These are phyloP conservation scores for Cepaea nemoralis DNA, from an alignment of 1,140 invertebrate species.

Conservation along the genomic window DNA sequence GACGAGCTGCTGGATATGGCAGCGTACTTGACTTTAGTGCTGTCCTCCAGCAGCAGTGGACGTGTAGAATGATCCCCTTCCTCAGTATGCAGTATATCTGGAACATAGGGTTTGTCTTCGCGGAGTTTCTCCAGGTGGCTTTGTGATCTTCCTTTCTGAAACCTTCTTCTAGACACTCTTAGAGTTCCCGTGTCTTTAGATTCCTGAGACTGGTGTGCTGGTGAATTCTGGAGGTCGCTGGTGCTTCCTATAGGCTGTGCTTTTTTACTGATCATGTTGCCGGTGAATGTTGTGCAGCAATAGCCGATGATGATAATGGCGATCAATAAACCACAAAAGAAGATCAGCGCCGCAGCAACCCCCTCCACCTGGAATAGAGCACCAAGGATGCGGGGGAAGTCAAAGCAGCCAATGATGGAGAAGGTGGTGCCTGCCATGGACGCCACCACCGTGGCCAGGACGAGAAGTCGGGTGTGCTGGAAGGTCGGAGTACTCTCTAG, in stretches of 20 bases:
- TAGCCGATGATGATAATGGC: background rate
- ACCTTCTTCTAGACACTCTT: background rate
- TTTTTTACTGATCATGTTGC: background rate
- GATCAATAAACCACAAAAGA: constrained; percentile 4
- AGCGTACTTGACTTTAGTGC: background rate
- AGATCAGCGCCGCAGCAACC: constrained; percentile 9
- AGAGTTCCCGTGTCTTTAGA: background rate
- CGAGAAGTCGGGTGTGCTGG: constrained; percentile 18
- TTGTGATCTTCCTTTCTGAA: background rate
- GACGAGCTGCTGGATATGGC: background rate
- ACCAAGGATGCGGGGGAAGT: constrained; percentile 7
- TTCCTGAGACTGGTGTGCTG: background rate
- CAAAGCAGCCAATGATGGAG: constrained; percentile 5
- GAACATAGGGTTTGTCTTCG: background rate
- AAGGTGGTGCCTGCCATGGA: constrained; percentile 14
- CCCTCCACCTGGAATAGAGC: constrained; percentile 19
- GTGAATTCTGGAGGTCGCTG: background rate
- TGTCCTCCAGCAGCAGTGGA: constrained; percentile 16
- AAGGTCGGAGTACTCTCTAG: background rate
- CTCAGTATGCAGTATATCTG: constrained; percentile 22
- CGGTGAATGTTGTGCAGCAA: background rate
- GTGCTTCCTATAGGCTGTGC: background rate
- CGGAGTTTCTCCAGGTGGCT: background rate
- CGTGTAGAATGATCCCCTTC: background rate
- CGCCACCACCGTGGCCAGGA: background rate